Evolutionary conservation across 1,140 invertebrate genomes (phyloP).

Genomic region (Armadillidium nasatum): DNA sequence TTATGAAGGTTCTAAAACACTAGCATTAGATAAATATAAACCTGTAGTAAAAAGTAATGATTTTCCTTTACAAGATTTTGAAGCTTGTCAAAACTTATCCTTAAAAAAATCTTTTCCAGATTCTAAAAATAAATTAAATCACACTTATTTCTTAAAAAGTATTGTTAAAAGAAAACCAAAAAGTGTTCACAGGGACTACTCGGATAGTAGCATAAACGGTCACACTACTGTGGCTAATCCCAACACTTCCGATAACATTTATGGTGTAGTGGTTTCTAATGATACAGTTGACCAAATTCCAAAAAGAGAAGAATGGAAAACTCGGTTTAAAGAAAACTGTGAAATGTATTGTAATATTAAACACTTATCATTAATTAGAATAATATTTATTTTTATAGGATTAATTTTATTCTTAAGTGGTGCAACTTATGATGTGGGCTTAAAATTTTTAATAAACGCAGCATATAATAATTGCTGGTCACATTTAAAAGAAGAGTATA

Average conservation of each 20-base stretch:
- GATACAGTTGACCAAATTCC: neutral
- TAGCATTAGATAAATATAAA: neutral
- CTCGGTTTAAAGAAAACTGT: conserved; percentile 11
- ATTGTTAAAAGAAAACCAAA: too few relatives aligned
- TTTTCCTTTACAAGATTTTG: too few relatives aligned
- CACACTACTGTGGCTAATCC: neutral
- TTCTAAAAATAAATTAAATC: too few relatives aligned
- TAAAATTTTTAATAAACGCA: too few relatives aligned
- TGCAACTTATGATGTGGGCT: conserved; percentile 37
- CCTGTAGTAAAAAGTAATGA: neutral
- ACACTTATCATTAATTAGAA: conserved; percentile 26
- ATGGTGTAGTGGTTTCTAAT: neutral
- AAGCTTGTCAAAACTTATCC: too few relatives aligned
- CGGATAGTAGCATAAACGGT: conserved; percentile 7
- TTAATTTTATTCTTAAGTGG: conserved; percentile 32
- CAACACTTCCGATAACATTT: neutral
- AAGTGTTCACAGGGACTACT: too few relatives aligned
- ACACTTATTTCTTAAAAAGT: too few relatives aligned
- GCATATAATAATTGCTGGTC: conserved; percentile 41
- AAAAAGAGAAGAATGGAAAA: conserved; percentile 3
- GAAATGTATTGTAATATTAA: conserved; percentile 28
- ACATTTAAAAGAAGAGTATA: conserved; percentile 38
- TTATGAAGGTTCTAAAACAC: conserved; percentile 6
- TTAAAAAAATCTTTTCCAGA: too few relatives aligned
- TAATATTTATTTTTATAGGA: conserved; percentile 29